phyloP scores from a whole-genome alignment of 2,888 invertebrate genomes.

The Drosophila meridionalis region DNA sequence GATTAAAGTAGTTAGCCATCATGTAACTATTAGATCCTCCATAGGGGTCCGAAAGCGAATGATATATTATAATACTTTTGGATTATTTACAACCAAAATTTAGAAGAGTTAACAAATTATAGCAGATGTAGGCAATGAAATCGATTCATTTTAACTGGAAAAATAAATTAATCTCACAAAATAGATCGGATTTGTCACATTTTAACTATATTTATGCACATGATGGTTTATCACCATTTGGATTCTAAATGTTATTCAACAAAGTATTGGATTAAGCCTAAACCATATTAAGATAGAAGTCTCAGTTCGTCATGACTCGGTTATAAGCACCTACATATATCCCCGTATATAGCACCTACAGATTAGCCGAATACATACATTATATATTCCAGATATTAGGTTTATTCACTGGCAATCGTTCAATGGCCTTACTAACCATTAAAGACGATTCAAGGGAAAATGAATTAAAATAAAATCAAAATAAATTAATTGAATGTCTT shows the following conservation, averaged over 20 bases:
- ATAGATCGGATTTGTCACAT: neutral
- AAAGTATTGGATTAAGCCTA: neutral
- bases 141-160: neutral
- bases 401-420: slow-evolving; percentile 2
- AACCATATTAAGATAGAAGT: neutral
- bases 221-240: neutral
- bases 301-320: neutral
- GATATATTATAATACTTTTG: neutral
- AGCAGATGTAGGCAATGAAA: neutral
- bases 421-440: slow-evolving; percentile 72
- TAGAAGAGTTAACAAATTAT: neutral
- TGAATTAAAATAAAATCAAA: neutral
- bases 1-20: neutral
- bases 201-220: neutral
- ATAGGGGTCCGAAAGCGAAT: neutral
- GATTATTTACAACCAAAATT: neutral
- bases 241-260: neutral
- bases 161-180: neutral
- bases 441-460: slow-evolving; percentile 6
- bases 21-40: neutral
- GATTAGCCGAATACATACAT: neutral
- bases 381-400: too few relatives aligned
- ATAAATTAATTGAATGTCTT: neutral
- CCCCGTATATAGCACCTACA: neutral
- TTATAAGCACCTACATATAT: neutral